phyloP scores from a whole-genome alignment of 2,797 vertebrate genomes.

The Crenichthys baileyi region DNA sequence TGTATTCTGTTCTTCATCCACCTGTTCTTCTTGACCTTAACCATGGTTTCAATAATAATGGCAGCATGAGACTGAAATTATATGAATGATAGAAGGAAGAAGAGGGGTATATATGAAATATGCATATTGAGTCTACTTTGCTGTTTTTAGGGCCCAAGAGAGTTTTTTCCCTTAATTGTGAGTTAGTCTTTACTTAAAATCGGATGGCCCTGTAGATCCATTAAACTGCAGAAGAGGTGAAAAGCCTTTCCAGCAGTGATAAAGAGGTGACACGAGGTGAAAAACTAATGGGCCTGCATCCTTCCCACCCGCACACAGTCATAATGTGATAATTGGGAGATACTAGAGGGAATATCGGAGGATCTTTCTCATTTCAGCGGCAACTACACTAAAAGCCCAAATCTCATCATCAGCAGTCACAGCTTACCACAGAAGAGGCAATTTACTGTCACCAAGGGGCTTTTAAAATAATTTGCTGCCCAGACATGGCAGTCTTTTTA shows the following conservation, averaged over 20 bases:
- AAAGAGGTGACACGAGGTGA: constrained; percentile 81
- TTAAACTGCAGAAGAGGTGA: constrained; percentile 74
- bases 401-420: constrained; percentile 54
- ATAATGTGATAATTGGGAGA: constrained; percentile 88
- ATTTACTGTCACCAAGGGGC: constrained; percentile 51
- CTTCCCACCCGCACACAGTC: constrained; percentile 78
- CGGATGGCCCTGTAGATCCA: constrained; percentile 70
- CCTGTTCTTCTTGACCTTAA: background rate
- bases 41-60: constrained; percentile 4
- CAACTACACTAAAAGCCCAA: constrained; percentile 60
- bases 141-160: constrained; percentile 63
- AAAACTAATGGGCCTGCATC: constrained; percentile 86
- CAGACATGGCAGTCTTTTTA: constrained; percentile 25
- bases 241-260: constrained; percentile 70
- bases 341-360: constrained; percentile 82
- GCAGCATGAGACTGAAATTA: constrained; percentile 20
- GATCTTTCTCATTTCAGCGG: constrained; percentile 79
- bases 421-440: constrained; percentile 54
- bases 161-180: constrained; percentile 75
- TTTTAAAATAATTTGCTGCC: constrained; percentile 54
- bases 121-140: constrained; percentile 55
- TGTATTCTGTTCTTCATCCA: background rate
- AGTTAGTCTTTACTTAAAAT: constrained; percentile 77
- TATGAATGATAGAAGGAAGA: constrained; percentile 38
- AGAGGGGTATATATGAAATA: constrained; percentile 56